phyloP scores from a whole-genome alignment of 2,797 vertebrate species.

The Limosa lapponica region DNA sequence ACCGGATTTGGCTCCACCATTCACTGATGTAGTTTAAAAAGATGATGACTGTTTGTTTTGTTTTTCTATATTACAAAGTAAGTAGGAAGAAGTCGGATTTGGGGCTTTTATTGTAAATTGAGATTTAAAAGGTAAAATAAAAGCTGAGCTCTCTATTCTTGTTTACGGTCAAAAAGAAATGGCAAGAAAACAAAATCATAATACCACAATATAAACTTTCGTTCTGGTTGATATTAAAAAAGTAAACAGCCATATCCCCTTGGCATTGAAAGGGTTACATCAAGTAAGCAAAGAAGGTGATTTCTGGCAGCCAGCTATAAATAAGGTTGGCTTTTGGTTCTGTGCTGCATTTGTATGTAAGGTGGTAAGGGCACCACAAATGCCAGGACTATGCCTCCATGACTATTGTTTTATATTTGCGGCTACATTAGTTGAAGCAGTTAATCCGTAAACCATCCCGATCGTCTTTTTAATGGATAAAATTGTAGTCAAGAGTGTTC shows the following conservation, averaged over 20 bases:
- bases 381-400: not conserved
- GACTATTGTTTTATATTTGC: not conserved
- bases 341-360: not conserved
- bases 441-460: not conserved
- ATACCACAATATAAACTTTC: not conserved
- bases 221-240: not conserved
- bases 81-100: not conserved
- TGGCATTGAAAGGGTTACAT: not conserved
- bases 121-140: not conserved
- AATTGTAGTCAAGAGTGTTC: not conserved
- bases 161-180: not conserved
- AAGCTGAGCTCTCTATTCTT: not conserved
- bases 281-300: not conserved
- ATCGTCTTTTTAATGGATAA: not conserved
- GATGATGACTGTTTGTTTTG: constrained; percentile 38
- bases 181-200: not conserved
- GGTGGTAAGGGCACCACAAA: not conserved
- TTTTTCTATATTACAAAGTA: constrained; percentile 11
- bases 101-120: not conserved
- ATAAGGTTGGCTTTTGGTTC: not conserved
- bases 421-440: not conserved
- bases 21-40: constrained; percentile 65
- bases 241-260: not conserved
- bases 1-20: constrained; percentile 57
- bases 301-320: not conserved